Evolutionary conservation across 2,113 vertebrate genomes (phyloP), one percentile per base, ranked within the genome.

Genomic region (Lamprotornis superbus): DNA sequence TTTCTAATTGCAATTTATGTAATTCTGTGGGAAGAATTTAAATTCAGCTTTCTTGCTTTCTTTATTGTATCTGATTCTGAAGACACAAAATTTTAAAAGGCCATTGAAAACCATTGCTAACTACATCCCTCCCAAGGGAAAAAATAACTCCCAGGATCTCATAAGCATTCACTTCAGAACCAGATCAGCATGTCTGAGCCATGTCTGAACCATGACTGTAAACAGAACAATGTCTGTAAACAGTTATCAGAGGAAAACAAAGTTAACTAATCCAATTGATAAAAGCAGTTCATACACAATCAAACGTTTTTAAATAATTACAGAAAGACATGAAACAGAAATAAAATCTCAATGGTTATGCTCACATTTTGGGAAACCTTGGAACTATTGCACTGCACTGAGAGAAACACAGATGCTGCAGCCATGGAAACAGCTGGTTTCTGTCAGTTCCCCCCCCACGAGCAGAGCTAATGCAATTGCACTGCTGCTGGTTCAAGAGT

Each of bases 391-490:
- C 67, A 33, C 27, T 44, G 59, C 46, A 25, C 75, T 80, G 79
- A 78, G 70, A 20, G 69, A 86, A 68, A 44, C 1, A 39, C 27
- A 90, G 83, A 60, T 21, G 7, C 21, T 42, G n/a, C 30, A 83
- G 63, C 92, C 75, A 2, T 55, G 85, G 61, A 47, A 83, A 49
- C 59, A 88, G 68, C 96, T 95, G 95, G n/a, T 88, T 95, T 89
- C 50, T 70, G 3, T 90, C 85, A 83, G 24, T 67, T 44, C 52
- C 64, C 75, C 63, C 76, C 59, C 76, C 87, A 24, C 0, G 0
- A 39, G 67, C 61, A 63, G 49, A 22, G 59, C 28, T 55, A 44
- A 53, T 15, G 64, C 71, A 82, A 9, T 35, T 46, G 50, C 47
- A 11, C 2, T 67, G 60, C 76, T 86, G 49, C 76, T 67, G 15